These are phyloP conservation scores for Sorex maritimensis DNA, from an alignment of 2,797 vertebrate genomes.

Conservation along the genomic window DNA sequence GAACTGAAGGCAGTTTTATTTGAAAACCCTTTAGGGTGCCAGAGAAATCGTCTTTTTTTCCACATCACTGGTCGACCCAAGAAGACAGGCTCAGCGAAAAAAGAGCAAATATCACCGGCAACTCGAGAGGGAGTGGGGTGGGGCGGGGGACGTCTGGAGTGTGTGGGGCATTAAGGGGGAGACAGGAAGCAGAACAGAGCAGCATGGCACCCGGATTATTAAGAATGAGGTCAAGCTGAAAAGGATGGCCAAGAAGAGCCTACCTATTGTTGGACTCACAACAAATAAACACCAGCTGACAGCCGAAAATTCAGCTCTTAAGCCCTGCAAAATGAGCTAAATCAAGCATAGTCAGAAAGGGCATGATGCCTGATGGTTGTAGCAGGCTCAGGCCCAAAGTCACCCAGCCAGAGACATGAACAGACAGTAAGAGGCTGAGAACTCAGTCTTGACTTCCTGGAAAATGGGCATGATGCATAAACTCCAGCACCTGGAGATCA, in stretches of 20 bases:
- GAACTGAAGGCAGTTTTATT: slow-evolving; percentile 69
- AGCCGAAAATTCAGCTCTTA: slow-evolving; percentile 67
- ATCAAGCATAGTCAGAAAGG: slow-evolving; percentile 26
- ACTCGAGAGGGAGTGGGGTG: neutral
- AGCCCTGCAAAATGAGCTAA: slow-evolving; percentile 56
- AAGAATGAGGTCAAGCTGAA: slow-evolving; percentile 60
- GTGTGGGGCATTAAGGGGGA: too few species aligned
- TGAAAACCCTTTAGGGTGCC: slow-evolving; percentile 84
- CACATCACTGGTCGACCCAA: slow-evolving; percentile 59
- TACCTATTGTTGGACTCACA: slow-evolving; percentile 65
- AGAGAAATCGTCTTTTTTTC: slow-evolving; percentile 61
- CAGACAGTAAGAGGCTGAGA: neutral
- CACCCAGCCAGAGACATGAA: neutral
- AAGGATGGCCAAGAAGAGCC: slow-evolving; percentile 52
- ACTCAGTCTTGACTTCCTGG: neutral
- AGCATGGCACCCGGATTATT: neutral
- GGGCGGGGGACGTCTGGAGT: too few species aligned
- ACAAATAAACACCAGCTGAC: slow-evolving; percentile 68
- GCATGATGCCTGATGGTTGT: neutral
- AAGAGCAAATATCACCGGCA: slow-evolving; percentile 60
- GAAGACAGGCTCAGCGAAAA: slow-evolving; percentile 12
- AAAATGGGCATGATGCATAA: slow-evolving; percentile 35
- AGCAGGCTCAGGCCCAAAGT: neutral
- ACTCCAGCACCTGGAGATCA: neutral
- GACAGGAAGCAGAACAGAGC: neutral